A percentile compares a stretch with the other conserved stretches of the same genome.
These are phyloP conservation scores for Ctenosaura bakeri DNA, from an alignment of 2,797 vertebrate species.

Conservation along the genomic window DNA sequence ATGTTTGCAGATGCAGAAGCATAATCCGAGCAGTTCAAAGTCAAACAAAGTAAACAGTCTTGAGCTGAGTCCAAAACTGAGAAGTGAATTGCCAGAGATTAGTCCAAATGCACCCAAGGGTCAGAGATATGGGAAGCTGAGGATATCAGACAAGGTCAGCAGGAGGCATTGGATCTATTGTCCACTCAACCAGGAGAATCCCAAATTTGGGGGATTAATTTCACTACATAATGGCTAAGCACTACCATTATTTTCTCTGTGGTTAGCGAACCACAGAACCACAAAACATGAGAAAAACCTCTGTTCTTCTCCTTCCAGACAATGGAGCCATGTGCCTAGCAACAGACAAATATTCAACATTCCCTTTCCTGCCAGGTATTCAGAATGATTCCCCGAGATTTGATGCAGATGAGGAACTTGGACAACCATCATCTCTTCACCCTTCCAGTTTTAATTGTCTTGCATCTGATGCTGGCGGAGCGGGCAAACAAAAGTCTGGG, in stretches of 20 bases:
- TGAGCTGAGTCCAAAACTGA: too few species aligned
- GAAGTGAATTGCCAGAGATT: too few species aligned
- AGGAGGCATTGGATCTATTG: too few species aligned
- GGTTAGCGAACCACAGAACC: background rate
- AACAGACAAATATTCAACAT: background rate
- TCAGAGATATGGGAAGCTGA: too few species aligned
- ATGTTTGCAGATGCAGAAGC: too few species aligned
- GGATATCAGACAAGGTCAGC: too few species aligned
- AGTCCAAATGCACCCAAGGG: too few species aligned
- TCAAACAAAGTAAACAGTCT: too few species aligned
- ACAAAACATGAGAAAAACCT: slow-evolving; percentile 28
- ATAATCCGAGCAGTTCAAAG: too few species aligned
- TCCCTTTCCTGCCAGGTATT: background rate
- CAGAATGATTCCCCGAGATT: background rate
- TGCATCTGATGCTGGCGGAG: slow-evolving; percentile 32
- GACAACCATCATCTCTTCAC: background rate
- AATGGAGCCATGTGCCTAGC: slow-evolving; percentile 1
- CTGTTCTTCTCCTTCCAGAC: background rate
- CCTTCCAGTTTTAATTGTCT: slow-evolving; percentile 28
- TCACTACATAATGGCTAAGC: background rate
- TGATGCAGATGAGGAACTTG: background rate
- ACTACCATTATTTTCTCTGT: background rate
- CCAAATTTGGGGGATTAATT: background rate
- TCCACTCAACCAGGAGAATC: too few species aligned
- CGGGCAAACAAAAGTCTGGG: slow-evolving; percentile 10